These are phyloP conservation scores for Falco biarmicus DNA, from an alignment of 2,797 vertebrate species.

Conservation along the genomic window DNA sequence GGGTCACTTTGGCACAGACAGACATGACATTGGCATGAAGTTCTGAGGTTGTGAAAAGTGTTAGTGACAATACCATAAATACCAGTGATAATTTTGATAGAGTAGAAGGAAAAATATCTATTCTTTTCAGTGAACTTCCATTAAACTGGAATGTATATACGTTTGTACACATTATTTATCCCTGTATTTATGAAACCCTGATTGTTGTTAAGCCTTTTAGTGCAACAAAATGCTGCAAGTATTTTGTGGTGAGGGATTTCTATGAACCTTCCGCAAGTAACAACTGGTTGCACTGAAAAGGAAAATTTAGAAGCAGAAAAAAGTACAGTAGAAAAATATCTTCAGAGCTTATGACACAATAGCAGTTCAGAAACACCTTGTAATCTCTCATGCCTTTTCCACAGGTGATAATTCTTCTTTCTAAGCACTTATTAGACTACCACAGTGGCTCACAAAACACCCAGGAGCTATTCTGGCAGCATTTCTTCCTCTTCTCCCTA, in stretches of 20 bases:
- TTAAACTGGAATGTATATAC: background rate
- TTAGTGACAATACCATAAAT: background rate
- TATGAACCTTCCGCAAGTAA: background rate
- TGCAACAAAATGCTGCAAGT: background rate
- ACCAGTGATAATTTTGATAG: background rate
- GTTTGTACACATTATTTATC: background rate
- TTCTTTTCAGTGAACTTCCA: background rate
- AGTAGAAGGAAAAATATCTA: background rate
- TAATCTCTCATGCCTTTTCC: background rate
- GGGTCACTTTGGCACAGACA: background rate
- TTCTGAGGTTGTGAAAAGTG: background rate
- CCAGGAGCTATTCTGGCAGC: background rate
- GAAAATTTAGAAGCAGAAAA: background rate
- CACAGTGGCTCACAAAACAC: background rate
- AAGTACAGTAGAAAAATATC: background rate
- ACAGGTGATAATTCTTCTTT: background rate
- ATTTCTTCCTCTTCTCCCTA: background rate
- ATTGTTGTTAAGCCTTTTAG: background rate
- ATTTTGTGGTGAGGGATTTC: background rate
- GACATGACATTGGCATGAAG: background rate
- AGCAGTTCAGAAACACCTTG: background rate
- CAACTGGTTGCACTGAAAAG: background rate
- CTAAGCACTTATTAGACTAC: background rate
- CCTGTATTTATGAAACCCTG: background rate
- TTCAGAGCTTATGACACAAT: background rate